Conservation (phyloP, 2,888 invertebrate species). For the Archips xylosteana region DNA sequence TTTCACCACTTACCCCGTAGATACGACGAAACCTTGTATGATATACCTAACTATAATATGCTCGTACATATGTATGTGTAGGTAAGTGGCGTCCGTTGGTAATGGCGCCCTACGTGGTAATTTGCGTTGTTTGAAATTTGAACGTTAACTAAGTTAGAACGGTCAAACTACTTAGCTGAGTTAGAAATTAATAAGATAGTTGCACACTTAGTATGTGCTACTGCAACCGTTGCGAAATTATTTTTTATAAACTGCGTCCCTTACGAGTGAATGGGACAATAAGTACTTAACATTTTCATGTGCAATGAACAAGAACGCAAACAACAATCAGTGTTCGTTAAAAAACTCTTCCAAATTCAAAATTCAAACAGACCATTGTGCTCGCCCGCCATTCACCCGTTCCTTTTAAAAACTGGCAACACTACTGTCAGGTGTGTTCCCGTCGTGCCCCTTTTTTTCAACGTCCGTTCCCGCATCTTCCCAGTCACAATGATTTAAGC, state of each 20-base stretch:
- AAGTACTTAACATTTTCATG: slow-evolving; percentile 1
- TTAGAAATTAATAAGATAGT: slow-evolving; percentile 29
- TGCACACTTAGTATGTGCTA: background rate
- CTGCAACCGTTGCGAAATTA: background rate
- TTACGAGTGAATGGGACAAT: background rate
- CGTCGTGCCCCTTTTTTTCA: slow-evolving; percentile 83
- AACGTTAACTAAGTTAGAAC: slow-evolving; percentile 34
- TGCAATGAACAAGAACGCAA: slow-evolving; percentile 2
- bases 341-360: slow-evolving; percentile 58
- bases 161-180: slow-evolving; percentile 37
- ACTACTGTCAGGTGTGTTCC: slow-evolving; percentile 84
- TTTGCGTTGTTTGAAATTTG: slow-evolving; percentile 38
- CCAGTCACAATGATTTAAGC: slow-evolving; percentile 54
- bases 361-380: slow-evolving; percentile 73
- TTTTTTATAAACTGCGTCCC: background rate
- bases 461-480: slow-evolving; percentile 78
- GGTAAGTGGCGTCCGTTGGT: slow-evolving; percentile 23
- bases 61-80: background rate
- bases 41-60: background rate
- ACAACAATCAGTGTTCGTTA: slow-evolving; percentile 36
- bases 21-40: slow-evolving; percentile 3
- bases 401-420: slow-evolving; percentile 84
- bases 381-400: slow-evolving; percentile 74
- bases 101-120: slow-evolving; percentile 38
- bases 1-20: background rate